phyloP scores from a whole-genome alignment of 2,113 vertebrate species.

The Neotragus pygmaeus region DNA sequence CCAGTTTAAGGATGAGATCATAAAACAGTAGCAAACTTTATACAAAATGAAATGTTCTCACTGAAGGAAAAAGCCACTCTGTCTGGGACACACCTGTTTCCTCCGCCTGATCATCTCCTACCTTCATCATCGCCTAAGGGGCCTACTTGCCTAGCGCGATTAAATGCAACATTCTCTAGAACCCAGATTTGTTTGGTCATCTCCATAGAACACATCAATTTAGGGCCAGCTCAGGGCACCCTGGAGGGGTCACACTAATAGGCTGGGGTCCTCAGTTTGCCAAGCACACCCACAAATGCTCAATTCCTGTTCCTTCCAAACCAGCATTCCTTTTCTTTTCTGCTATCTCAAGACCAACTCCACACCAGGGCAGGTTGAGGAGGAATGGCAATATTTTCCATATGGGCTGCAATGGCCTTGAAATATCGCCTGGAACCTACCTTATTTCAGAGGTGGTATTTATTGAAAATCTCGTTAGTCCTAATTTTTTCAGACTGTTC shows the following conservation, averaged over 20 bases:
- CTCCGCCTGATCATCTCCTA: neutral
- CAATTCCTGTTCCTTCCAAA: neutral
- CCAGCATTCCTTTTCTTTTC: neutral
- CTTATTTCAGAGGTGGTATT: neutral
- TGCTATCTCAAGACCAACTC: neutral
- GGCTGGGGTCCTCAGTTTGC: neutral
- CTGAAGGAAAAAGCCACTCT: neutral
- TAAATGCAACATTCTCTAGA: neutral
- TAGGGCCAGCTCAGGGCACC: neutral
- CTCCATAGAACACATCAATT: rapidly evolving
- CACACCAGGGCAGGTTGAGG: neutral
- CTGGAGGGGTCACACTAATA: neutral
- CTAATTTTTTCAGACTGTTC: neutral
- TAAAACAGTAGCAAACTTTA: neutral
- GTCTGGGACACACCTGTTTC: neutral
- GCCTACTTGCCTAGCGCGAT: neutral
- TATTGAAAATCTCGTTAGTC: neutral
- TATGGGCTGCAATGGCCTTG: neutral
- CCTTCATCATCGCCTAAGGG: neutral
- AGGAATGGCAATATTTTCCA: neutral
- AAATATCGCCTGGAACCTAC: neutral
- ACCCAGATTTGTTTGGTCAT: neutral
- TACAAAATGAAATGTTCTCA: neutral
- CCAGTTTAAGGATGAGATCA: neutral
- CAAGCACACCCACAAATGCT: neutral